Evolutionary conservation across 2,888 invertebrate species (phyloP), one percentile per base, ranked within the genome.

Genomic region (Dinocampus coccinellae): DNA sequence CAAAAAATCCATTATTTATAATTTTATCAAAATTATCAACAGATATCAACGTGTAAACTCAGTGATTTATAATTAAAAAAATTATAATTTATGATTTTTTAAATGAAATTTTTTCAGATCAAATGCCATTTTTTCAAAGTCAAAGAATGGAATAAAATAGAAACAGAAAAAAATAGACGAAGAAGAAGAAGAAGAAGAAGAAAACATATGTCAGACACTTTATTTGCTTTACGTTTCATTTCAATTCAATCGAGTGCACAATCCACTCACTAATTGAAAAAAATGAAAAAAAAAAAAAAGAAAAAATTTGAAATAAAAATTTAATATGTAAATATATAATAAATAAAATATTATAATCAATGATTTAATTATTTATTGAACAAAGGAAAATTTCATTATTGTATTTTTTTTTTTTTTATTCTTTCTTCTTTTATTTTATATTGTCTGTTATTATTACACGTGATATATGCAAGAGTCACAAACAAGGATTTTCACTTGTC

Each of bases 401-500:
- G n/a, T 26, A 24, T 55, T 3, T 22, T 22, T 22, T 22, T 22
- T 11, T 24, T 22, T 13, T 55, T 22, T 4, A 24, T 57, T n/a
- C n/a, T 29, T 57, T 57, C 57, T 55, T 66, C 55, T 55, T 16
- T 26, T 10, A n/a, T 34, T 34, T 20, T 11, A 22, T 53, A 26
- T 53, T 53, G 20, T 11, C 10, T 4, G 11, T 16, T 64, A 34
- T 22, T 34, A 64, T 53, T 52, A 33, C 53, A 16, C 52, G 64
- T 64, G 52, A 47, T 39, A 61, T 64, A 53, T 53, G 9, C 26
- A 24, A 11, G 57, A 66, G 66, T 68, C 67, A 42, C 52, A 26
- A n/a, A 67, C 63, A 72, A 72, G 72, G 72, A 72, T 72, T 72
- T 72, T 58, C 67, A 16, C 62, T 20, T 58, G 72, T 68, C 72